Conservation (phyloP, 2,888 invertebrate genomes). For the Scotopteryx bipunctaria region DNA sequence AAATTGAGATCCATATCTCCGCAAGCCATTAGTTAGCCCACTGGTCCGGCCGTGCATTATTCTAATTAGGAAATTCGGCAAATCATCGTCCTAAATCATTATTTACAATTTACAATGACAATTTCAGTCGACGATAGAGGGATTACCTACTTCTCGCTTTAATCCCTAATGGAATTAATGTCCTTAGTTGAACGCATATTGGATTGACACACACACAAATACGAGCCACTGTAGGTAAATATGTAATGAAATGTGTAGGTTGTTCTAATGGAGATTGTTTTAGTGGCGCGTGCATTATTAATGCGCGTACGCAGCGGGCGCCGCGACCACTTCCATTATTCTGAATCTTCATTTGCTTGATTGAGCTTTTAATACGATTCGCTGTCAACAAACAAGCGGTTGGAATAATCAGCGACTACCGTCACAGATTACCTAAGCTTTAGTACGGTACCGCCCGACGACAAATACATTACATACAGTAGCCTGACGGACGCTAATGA, state of each 20-base stretch:
- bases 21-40: conserved; percentile 41
- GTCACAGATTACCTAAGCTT: conserved; percentile 21
- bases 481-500: conserved; percentile 62
- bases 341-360: conserved; percentile 83
- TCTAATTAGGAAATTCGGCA: conserved; percentile 69
- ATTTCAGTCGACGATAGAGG: conserved; percentile 38
- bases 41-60: conserved; percentile 50
- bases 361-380: conserved; percentile 83
- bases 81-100: conserved; percentile 69
- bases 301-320: conserved; percentile 80
- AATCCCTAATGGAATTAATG: conserved; percentile 57
- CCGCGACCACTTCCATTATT: conserved; percentile 73
- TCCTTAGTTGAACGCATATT: conserved; percentile 48
- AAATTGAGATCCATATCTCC: conserved; percentile 50
- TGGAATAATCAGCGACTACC: conserved; percentile 70
- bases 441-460: conserved; percentile 56
- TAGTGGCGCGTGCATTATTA: conserved; percentile 78
- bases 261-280: conserved; percentile 80
- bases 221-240: conserved; percentile 52
- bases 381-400: conserved; percentile 70
- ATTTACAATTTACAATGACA: conserved; percentile 61
- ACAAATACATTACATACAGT: conserved; percentile 54
- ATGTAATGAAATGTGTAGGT: conserved; percentile 74
- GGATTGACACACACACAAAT: conserved; percentile 50
- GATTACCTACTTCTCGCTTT: conserved; percentile 46